Evolutionary conservation across 2,888 invertebrate genomes (phyloP).

Genomic region (Phymatocera aterrima): DNA sequence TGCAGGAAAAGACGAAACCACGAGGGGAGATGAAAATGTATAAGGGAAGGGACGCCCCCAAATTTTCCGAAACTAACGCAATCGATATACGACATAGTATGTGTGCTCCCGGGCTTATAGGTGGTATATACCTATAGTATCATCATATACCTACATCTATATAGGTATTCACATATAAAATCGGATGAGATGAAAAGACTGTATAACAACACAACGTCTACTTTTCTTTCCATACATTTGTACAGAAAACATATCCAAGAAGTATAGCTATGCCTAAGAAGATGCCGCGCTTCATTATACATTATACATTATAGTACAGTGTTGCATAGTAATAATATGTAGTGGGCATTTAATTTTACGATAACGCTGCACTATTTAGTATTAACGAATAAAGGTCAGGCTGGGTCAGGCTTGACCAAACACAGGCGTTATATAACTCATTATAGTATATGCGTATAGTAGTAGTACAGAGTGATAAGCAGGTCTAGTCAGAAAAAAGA

Average conservation of each 20-base stretch:
- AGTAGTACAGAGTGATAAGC: too few species aligned
- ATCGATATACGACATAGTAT: slow-evolving; percentile 52
- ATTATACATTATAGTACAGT: neutral
- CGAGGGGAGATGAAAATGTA: slow-evolving; percentile 39
- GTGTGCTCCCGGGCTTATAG: too few species aligned
- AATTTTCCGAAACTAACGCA: slow-evolving; percentile 53
- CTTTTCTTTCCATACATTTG: too few species aligned
- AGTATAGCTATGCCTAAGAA: too few species aligned
- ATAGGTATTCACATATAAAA: too few species aligned
- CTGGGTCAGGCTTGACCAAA: slow-evolving; percentile 14
- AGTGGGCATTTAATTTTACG: slow-evolving; percentile 8
- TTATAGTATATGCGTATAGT: too few species aligned
- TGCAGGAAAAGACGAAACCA: slow-evolving; percentile 6
- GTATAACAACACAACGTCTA: too few species aligned
- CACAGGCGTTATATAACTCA: too few species aligned
- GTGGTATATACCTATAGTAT: neutral
- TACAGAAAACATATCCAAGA: too few species aligned
- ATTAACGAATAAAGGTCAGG: slow-evolving; percentile 18
- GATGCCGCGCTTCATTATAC: neutral
- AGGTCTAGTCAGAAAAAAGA: too few species aligned
- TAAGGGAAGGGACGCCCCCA: slow-evolving; percentile 48
- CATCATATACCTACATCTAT: too few species aligned
- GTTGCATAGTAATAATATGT: slow-evolving; percentile 6
- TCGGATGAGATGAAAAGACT: too few species aligned
- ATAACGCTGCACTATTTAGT: slow-evolving; percentile 30